Base-by-base conservation (phyloP, 2,113 vertebrate genomes). In the Dendropsophus ebraccatus region DNA sequence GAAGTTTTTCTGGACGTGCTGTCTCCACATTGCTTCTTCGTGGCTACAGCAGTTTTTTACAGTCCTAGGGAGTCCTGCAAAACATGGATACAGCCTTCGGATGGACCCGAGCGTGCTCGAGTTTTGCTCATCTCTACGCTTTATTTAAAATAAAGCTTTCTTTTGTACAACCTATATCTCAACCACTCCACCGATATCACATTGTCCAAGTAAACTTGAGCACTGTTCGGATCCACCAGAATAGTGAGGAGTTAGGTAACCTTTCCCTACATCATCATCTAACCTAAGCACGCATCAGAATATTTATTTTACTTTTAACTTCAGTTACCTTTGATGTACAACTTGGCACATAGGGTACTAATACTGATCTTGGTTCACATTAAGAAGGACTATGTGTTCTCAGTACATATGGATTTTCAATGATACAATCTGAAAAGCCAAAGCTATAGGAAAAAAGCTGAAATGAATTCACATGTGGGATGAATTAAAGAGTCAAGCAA, bases 371-470 rank as follows among this genome's bases (percentile, higher is more conserved):
- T 70, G 67, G 35, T 35, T 41, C 67, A 23, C 67, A 23, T 70
- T 70, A 23, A 70, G 10, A 23, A 70, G 19, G 41, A 37, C 35
- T 23, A 12, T 41, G 32, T 23, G 19, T 70, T 41, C 30, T 69
- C 5, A 28, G 65, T 69, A 21, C 65, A 69, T 21, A 69, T 21
- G 32, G 65, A 69, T 69, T 45, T 73, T 73, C 70, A 0, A 73
- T 45, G 70, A 73, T n/a, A 73, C n/a, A 73, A 73, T 73, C 37
- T 73, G 45, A 73, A 25, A 74, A 25, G 72, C 8, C 72, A 74
- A 10, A 74, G 14, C 67, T 32, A 37, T 10, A 70, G 67, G 32
- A 37, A 70, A 60, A 35, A 70, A n/a, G 10, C 37, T 4, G 37
- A 47, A 11, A 47, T 25, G 23, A 47, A 74, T 47, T 74, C 72